Percentiles rank a stretch among this genome's conserved stretches.
Conservation (phyloP, 2,113 vertebrate species). For the Rhabdornis inornatus region DNA sequence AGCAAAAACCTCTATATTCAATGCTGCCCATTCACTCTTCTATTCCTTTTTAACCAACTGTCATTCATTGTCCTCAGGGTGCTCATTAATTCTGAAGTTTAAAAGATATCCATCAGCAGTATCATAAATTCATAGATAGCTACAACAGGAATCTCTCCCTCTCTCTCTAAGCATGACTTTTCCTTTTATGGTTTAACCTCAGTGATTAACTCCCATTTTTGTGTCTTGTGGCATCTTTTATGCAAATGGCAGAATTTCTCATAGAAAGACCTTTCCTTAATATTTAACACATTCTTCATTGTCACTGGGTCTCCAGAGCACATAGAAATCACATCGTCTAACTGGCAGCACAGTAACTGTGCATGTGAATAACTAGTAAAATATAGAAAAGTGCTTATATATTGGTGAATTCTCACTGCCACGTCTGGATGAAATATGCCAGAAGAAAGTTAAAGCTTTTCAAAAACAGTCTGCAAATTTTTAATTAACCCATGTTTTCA, state of each 20-base stretch:
- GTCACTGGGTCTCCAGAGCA: not conserved
- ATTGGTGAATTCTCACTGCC: not conserved
- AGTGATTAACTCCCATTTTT: slow-evolving; percentile 47
- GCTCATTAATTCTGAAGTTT: slow-evolving; percentile 70
- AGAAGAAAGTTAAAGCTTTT: not conserved
- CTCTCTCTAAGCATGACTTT: not conserved
- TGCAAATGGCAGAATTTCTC: slow-evolving; percentile 47
- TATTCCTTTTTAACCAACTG: slow-evolving; percentile 65
- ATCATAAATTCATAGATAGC: slow-evolving; percentile 64
- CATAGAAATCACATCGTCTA: not conserved
- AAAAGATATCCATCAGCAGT: slow-evolving; percentile 60
- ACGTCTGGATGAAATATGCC: not conserved
- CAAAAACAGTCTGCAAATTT: not conserved
- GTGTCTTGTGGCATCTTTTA: slow-evolving; percentile 52
- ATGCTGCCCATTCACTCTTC: slow-evolving; percentile 19
- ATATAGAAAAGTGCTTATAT: not conserved
- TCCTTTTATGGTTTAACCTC: slow-evolving; percentile 21
- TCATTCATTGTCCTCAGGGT: slow-evolving; percentile 64
- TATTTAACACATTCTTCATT: slow-evolving; percentile 48
- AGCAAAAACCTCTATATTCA: slow-evolving; percentile 29
- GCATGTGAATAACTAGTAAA: not conserved
- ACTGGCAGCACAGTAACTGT: not conserved
- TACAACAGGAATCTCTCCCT: slow-evolving; percentile 40
- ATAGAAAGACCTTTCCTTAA: slow-evolving; percentile 47
- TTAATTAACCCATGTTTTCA: slow-evolving; percentile 9